phyloP scores from a whole-genome alignment of 2,797 vertebrate genomes.

The Xerus rutilus region DNA sequence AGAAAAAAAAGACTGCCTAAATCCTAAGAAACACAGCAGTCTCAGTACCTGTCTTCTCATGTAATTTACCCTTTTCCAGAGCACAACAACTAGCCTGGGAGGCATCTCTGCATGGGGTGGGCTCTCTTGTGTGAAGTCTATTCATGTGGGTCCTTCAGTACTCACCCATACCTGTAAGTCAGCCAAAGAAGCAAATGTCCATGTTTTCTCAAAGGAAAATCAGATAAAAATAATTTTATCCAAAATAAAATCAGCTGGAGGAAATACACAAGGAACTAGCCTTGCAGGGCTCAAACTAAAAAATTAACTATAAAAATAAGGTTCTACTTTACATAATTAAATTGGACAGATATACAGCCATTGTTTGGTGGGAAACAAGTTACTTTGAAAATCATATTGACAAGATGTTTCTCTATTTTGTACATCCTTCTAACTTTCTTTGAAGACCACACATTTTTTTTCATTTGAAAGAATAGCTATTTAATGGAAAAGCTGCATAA shows the following conservation, averaged over 20 bases:
- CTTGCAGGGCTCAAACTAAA: constrained; percentile 39
- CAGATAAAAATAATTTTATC: constrained; percentile 75
- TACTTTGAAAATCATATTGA: constrained; percentile 18
- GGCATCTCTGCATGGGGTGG: constrained; percentile 58
- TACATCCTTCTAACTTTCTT: background rate
- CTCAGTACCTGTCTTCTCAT: constrained; percentile 3
- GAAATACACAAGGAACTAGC: constrained; percentile 64
- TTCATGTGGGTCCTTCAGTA: constrained; percentile 58
- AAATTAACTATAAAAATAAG: constrained; percentile 72
- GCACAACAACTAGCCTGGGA: background rate
- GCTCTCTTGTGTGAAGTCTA: background rate
- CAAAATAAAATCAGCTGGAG: constrained; percentile 75
- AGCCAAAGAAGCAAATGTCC: constrained; percentile 76
- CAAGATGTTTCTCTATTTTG: background rate
- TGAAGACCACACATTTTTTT: background rate
- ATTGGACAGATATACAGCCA: background rate
- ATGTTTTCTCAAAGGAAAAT: constrained; percentile 76
- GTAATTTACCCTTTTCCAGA: background rate
- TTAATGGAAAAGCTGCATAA: constrained; percentile 30
- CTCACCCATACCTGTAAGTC: constrained; percentile 63
- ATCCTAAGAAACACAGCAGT: background rate
- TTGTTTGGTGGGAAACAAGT: background rate
- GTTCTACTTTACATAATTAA: constrained; percentile 62
- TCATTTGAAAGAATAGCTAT: background rate
- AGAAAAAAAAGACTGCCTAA: background rate